A percentile compares a stretch with the other conserved stretches of the same genome.
These are phyloP conservation scores for Dryomyza anilis DNA, from an alignment of 2,888 invertebrate genomes.

Conservation along the genomic window DNA sequence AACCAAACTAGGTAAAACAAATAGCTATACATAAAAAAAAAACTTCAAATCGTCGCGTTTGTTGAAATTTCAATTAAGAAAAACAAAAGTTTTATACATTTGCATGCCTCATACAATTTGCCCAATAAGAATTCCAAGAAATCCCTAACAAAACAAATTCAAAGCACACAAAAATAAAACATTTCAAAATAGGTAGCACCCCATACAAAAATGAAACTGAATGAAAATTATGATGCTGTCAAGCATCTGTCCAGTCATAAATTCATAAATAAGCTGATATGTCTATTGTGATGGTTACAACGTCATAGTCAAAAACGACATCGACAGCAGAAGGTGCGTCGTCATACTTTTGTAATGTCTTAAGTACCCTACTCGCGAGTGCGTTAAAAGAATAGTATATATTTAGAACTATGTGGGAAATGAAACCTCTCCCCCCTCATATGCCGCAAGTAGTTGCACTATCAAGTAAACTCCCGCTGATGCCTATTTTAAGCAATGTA, in stretches of 20 bases:
- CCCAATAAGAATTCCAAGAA: neutral
- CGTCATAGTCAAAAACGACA: neutral
- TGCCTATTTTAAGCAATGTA: neutral
- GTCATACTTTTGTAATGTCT: neutral
- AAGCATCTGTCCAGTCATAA: neutral
- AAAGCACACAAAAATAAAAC: neutral
- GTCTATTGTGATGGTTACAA: neutral
- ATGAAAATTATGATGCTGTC: neutral
- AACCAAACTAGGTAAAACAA: too few relatives aligned
- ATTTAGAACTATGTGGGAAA: too few relatives aligned
- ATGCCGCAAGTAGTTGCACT: neutral
- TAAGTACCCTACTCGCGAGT: too few relatives aligned
- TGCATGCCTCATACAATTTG: neutral
- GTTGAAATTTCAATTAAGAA: too few relatives aligned
- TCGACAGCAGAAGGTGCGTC: too few relatives aligned
- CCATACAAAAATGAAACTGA: neutral
- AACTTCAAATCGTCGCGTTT: too few relatives aligned
- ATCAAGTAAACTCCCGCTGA: neutral
- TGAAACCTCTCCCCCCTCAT: neutral
- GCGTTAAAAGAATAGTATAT: too few relatives aligned
- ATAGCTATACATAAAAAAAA: too few relatives aligned
- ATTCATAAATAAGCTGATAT: neutral
- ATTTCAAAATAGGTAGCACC: neutral
- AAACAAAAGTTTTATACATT: too few relatives aligned
- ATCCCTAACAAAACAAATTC: neutral